Conservation (phyloP, 2,797 vertebrate genomes). For the Craterocephalus amniculus region DNA sequence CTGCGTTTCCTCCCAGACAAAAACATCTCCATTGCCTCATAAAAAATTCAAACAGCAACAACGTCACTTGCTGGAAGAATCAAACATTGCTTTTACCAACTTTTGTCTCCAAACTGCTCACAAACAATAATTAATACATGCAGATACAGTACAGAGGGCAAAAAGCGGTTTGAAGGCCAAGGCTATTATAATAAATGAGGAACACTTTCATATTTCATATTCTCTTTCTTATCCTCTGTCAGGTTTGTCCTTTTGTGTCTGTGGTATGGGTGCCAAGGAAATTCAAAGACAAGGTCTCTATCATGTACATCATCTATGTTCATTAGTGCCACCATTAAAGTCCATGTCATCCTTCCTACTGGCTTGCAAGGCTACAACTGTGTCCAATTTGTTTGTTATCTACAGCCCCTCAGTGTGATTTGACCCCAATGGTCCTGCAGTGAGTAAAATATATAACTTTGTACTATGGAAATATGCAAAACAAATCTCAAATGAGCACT, state of each 20-base stretch:
- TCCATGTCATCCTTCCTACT: conserved; percentile 43
- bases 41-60: conserved; percentile 55
- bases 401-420: conserved; percentile 20
- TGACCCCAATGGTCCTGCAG: conserved; percentile 18
- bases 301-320: conserved; percentile 68
- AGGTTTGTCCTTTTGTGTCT: conserved; percentile 49
- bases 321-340: conserved; percentile 69
- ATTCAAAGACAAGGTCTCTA: conserved; percentile 52
- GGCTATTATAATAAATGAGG: conserved; percentile 29
- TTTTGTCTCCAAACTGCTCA: not conserved
- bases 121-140: conserved; percentile 14
- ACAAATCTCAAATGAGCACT: conserved; percentile 21
- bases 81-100: conserved; percentile 15
- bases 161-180: conserved; percentile 15
- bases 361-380: conserved; percentile 34
- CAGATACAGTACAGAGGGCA: conserved; percentile 2
- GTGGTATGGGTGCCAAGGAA: conserved; percentile 26
- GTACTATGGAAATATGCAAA: not conserved
- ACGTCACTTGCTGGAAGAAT: conserved; percentile 21
- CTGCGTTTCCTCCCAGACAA: conserved; percentile 50
- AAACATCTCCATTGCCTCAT: conserved; percentile 43
- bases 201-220: conserved; percentile 21
- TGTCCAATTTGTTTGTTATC: conserved; percentile 44
- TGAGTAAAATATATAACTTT: conserved; percentile 10
- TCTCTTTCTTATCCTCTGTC: conserved; percentile 27